Evolutionary conservation across 2,113 vertebrate genomes (phyloP).

Genomic region (Diglossa brunneiventris): DNA sequence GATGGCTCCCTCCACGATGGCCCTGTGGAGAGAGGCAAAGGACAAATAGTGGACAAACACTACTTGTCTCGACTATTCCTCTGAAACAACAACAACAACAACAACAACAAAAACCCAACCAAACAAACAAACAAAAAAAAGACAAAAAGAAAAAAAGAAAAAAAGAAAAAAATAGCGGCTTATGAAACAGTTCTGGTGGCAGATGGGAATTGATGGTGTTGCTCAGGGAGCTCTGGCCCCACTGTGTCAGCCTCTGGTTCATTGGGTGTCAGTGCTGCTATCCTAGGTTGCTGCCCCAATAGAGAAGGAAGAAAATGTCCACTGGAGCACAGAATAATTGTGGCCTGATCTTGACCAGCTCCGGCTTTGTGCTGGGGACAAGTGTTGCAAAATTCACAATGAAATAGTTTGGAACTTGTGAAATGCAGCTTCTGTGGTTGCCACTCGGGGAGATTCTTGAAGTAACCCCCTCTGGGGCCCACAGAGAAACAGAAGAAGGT

Average conservation of each 20-base stretch:
- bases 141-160: neutral
- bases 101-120: too few species aligned
- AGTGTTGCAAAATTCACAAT: neutral
- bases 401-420: neutral
- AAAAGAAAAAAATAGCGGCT: accelerated
- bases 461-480: accelerated
- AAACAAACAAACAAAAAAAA: too few species aligned
- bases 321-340: too few species aligned
- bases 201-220: neutral
- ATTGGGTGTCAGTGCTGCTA: accelerated
- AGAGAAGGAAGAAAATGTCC: neutral
- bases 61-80: too few species aligned
- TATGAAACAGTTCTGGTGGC: neutral
- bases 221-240: accelerated
- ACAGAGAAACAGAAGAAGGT: neutral
- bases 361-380: accelerated
- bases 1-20: accelerated
- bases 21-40: neutral
- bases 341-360: neutral
- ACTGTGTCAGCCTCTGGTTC: neutral
- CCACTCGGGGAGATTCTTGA: too few species aligned
- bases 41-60: accelerated
- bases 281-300: neutral
- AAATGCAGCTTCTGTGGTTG: neutral
- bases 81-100: neutral